Conservation (phyloP, 1,140 invertebrate genomes). For the Harpegnathos saltator region DNA sequence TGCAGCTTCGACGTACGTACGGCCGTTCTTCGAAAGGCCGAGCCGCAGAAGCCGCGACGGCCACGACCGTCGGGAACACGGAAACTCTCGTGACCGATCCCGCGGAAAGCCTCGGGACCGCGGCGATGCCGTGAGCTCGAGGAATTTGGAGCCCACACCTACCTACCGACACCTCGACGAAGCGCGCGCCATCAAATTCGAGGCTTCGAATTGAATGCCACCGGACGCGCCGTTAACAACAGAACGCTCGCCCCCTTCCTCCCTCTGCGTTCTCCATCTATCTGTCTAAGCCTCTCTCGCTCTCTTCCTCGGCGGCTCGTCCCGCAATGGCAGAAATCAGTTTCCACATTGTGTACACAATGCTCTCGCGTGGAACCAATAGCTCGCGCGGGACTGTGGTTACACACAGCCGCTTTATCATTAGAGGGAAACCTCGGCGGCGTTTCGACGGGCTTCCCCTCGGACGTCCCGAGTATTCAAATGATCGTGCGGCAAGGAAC, state of each 20-base stretch:
- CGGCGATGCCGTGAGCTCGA: not conserved
- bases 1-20: too few species aligned
- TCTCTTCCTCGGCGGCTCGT: not conserved
- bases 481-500: constrained; percentile 47
- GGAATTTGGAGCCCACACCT: constrained; percentile 6
- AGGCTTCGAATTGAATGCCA: constrained; percentile 7
- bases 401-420: constrained; percentile 55
- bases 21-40: too few species aligned
- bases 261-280: too few species aligned
- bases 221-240: not conserved
- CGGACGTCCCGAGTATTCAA: constrained; percentile 36
- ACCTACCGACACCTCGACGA: not conserved
- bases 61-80: not conserved
- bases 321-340: constrained; percentile 5
- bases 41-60: too few species aligned
- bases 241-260: too few species aligned
- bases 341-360: constrained; percentile 61
- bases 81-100: not conserved
- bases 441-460: constrained; percentile 1
- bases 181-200: not conserved
- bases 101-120: not conserved
- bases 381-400: constrained; percentile 43
- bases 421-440: constrained; percentile 50
- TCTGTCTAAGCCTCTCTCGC: too few species aligned
- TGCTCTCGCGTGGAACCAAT: constrained; percentile 60